Evolutionary conservation across 37 sponge, comb jelly and placozoan species (phyloP), one percentile per base, ranked within the genome.

Genomic region (Spongilla lacustris): DNA sequence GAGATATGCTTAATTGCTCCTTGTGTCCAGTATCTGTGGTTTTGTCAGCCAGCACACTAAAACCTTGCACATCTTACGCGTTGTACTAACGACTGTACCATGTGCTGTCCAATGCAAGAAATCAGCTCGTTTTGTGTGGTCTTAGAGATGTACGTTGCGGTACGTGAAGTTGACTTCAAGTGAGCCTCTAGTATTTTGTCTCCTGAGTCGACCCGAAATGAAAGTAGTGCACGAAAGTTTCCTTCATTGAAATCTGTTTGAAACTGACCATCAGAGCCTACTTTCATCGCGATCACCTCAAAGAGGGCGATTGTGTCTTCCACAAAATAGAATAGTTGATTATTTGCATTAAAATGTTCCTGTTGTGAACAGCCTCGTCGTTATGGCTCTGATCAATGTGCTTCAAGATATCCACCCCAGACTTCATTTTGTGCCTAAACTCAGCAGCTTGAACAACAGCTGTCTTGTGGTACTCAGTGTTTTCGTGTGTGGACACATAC

Each of bases 161-260:
- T 89, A 21, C 34, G 69, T 17, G 79, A 31, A 28, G 80, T 72
- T 69, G 84, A 36, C 68, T 48, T 23, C 37, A 89, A 83, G 31
- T 89, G 89, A 21, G 68, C 33, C 32, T 67, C 32, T 67, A 89
- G 68, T 22, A 89, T 50, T 50, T 24, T 17, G 48, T 84, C 84
- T 67, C 89, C 89, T 26, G 84, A 78, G 36, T 89, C 89, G n/a
- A 84, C 67, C 29, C 80, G 73, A 36, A 89, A 89, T 24, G 75
- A 34, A 21, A 89, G 36, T 26, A 89, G 68, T 27, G 89, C 84
- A 8, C 33, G 31, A 66, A 89, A 89, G 37, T 89, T 89, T 5
- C 89, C 89, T 25, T 29, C 79, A 37, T 77, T 83, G 19, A 19
- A 28, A 22, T 68, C n/a, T 29, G 71, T 69, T 9, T 41, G 41